Evolutionary conservation across 2,797 vertebrate genomes (phyloP).

Genomic region (Eulemur coronatus): DNA sequence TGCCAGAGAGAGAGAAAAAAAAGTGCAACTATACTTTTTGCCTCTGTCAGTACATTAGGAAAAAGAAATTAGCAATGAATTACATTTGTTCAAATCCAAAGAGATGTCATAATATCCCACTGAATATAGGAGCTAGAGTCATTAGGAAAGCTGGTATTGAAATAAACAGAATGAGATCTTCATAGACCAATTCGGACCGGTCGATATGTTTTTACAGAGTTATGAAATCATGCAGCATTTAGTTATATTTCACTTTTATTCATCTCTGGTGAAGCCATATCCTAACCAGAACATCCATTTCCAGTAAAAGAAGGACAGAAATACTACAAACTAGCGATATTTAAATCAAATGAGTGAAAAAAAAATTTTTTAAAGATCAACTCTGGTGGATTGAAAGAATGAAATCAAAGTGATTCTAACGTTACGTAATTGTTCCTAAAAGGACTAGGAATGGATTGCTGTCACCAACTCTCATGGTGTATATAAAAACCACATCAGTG

Average conservation of each 20-base stretch:
- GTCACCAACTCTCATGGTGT: neutral
- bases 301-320: neutral
- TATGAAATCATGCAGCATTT: slow-evolving; percentile 57
- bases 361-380: neutral
- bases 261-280: slow-evolving; percentile 15
- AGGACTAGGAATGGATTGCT: neutral
- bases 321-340: neutral
- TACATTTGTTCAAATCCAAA: neutral
- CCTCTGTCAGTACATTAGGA: neutral
- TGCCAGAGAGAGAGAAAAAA: neutral
- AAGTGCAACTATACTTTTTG: neutral
- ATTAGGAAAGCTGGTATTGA: neutral
- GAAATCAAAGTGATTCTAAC: neutral
- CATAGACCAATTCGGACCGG: slow-evolving; percentile 25
- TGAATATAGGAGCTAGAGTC: neutral
- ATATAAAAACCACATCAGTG: neutral
- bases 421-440: neutral
- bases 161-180: slow-evolving; percentile 37
- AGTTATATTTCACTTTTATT: slow-evolving; percentile 37
- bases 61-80: neutral
- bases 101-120: neutral
- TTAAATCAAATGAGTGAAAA: slow-evolving; percentile 28
- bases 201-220: slow-evolving; percentile 46
- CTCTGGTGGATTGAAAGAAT: neutral
- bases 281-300: neutral